Base-by-base conservation (phyloP, 1,140 invertebrate species). In the Neoseiulus cucumeris region DNA sequence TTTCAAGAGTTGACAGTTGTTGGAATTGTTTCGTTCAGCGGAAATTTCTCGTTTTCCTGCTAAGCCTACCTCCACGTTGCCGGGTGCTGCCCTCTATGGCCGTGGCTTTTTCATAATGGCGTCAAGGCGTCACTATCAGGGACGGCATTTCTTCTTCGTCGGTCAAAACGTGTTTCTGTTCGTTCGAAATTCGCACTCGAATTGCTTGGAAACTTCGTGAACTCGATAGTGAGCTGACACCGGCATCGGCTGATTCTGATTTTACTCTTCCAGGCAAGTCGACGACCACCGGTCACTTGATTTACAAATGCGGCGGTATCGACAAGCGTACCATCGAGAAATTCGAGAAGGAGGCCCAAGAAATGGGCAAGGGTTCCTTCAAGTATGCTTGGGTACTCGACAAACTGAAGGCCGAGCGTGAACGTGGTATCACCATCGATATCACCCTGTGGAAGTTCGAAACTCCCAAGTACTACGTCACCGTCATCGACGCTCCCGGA, bases 361-460 rank as follows among this genome's bases (percentile, higher is more conserved):
- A 82, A 76, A 81, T 82, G 80, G 80, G 80, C 65, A 82, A 82
- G 68, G 76, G 76, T 68, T 82, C 80, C 55, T 81, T 82, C 77
- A 81, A 80, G 69, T 81, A 81, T 71, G 80, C 80, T 70, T 80
- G 80, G 80, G 80, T 82, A 29, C 76, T 82, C 74, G 80, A 82
- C 74, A 82, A 82, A 72, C 73, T 82, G 70, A 82, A 82, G 73
- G 81, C 80, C 64, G 81, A 82, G 68, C 75, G 80, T 72, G 81
- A 82, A 75, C 78, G 81, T 76, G 81, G 81, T 80, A 82, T 82
- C 71, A 82, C 81, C 70, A 82, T 82, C 70, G 81, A 83, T 73
- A 82, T 82, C 71, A 78, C 81, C 68, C 71, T 82, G 67, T 82
- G 81, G 81, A 82, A 82, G 70, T 82, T 82, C 71, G 80, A 82